Evolutionary conservation across 2,797 vertebrate species (phyloP), one percentile per base, ranked within the genome.

Genomic region (Phylloscopus collybita): DNA sequence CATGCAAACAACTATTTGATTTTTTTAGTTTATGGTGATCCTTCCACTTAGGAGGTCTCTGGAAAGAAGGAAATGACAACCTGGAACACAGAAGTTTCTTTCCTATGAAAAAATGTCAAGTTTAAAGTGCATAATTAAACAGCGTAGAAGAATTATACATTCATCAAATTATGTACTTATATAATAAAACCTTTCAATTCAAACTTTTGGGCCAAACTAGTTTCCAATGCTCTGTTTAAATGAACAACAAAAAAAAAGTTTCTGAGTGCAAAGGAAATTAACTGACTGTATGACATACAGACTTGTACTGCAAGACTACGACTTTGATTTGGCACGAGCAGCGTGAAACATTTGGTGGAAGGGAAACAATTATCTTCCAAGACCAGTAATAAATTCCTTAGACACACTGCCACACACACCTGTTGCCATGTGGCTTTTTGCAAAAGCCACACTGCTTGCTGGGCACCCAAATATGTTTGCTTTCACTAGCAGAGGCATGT

Each of bases 391-490:
- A 70, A 89, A 78, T 44, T 84, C 54, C 60, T 80, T 44, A 88
- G 40, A 79, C 44, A 94, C 36, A 88, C 61, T 96, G n/a, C 82
- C 84, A 96, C 95, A 98, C 98, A 97, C 98, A 99, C 99, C 98
- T 99, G 98, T 99, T 99, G 95, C 98, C 99, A 97, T 99, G 99
- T 59, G 99, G 98, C 96, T 99, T 99, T 98, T 98, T 99, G 98
- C 99, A 99, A 95, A 99, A 98, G 86, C 98, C 99, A 96, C 99
- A 99, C 50, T 99, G 98, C 92, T 99, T 99, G 98, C 97, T 99
- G 96, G 99, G 99, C 92, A 99, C 99, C 99, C 99, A 99, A 50
- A 97, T 73, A n/a, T 93, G 91, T 96, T 99, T 99, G 53, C 84
- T 98, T 95, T 99, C 98, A 87, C 88, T 86, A 84, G 97, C 62